These are phyloP conservation scores for Thamnophis sirtalis DNA, from an alignment of 2,113 vertebrate species.

Conservation along the genomic window DNA sequence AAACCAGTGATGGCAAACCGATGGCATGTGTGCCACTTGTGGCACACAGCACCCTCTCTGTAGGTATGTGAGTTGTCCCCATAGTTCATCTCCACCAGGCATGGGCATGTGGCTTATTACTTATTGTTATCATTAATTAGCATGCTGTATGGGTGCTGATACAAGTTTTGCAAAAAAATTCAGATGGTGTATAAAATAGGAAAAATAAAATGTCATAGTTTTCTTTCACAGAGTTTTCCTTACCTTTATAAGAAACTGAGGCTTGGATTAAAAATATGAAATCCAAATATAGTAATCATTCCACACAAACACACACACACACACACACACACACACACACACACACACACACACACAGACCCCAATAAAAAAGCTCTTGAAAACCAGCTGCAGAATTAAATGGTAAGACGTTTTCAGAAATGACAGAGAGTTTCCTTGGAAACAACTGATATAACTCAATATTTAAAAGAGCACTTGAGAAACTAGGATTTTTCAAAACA, in stretches of 20 bases:
- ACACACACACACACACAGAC: too few relatives aligned
- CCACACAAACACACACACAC: too few relatives aligned
- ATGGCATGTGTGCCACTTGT: too few relatives aligned
- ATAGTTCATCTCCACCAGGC: too few relatives aligned
- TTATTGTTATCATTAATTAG: constrained; percentile 10
- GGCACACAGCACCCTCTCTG: too few relatives aligned
- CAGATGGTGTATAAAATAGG: neutral
- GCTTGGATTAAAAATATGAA: neutral
- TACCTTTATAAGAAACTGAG: neutral
- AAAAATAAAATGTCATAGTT: neutral
- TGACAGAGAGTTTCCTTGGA: neutral
- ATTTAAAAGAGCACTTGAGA: neutral
- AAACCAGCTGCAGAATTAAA: neutral
- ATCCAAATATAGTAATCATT: neutral
- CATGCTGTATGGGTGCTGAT: neutral
- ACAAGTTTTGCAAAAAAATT: neutral
- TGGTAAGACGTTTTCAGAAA: neutral
- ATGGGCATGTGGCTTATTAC: too few relatives aligned
- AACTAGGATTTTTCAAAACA: neutral
- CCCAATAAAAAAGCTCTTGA: neutral
- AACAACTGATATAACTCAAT: neutral
- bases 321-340: too few relatives aligned
- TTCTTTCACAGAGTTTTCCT: neutral
- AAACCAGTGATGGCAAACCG: neutral
- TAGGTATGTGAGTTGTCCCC: too few relatives aligned